Evolutionary conservation across 2,888 invertebrate genomes (phyloP).

Genomic region (Cantharis nigra): DNA sequence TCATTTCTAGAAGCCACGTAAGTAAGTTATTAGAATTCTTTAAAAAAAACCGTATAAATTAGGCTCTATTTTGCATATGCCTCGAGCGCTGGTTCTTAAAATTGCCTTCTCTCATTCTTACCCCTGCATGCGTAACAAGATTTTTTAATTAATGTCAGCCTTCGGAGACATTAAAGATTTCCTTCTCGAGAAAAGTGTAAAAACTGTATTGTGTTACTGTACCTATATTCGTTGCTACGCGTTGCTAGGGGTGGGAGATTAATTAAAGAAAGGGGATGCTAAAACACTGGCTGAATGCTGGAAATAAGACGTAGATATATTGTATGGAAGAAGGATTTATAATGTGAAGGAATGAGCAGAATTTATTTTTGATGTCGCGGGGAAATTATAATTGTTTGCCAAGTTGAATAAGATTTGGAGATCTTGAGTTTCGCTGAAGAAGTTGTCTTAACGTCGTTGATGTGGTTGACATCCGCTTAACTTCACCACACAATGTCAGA

Average conservation of each 20-base stretch:
- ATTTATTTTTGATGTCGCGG: slow-evolving; percentile 54
- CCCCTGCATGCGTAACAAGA: slow-evolving; percentile 54
- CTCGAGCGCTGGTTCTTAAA: slow-evolving; percentile 44
- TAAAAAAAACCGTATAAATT: slow-evolving; percentile 44
- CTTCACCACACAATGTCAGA: slow-evolving; percentile 11
- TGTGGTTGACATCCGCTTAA: slow-evolving; percentile 19
- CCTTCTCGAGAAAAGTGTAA: slow-evolving; percentile 50
- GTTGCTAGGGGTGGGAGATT: slow-evolving; percentile 55
- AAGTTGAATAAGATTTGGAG: slow-evolving; percentile 33
- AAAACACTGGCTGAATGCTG: slow-evolving; percentile 55
- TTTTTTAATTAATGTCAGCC: slow-evolving; percentile 57
- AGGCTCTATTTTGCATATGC: slow-evolving; percentile 49
- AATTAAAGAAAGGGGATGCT: slow-evolving; percentile 58
- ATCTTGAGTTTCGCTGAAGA: slow-evolving; percentile 25
- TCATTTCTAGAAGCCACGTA: slow-evolving; percentile 31
- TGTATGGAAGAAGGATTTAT: slow-evolving; percentile 57
- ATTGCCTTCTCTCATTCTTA: slow-evolving; percentile 44
- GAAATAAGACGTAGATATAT: slow-evolving; percentile 57
- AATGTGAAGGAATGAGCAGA: slow-evolving; percentile 52
- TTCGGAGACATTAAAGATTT: slow-evolving; percentile 52
- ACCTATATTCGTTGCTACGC: slow-evolving; percentile 56
- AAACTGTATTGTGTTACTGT: slow-evolving; percentile 56
- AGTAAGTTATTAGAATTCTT: slow-evolving; percentile 32
- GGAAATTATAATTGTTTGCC: slow-evolving; percentile 50
- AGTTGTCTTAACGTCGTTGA: slow-evolving; percentile 26